Base-by-base conservation (phyloP, 1,140 invertebrate genomes). In the Rhysida immarginata region DNA sequence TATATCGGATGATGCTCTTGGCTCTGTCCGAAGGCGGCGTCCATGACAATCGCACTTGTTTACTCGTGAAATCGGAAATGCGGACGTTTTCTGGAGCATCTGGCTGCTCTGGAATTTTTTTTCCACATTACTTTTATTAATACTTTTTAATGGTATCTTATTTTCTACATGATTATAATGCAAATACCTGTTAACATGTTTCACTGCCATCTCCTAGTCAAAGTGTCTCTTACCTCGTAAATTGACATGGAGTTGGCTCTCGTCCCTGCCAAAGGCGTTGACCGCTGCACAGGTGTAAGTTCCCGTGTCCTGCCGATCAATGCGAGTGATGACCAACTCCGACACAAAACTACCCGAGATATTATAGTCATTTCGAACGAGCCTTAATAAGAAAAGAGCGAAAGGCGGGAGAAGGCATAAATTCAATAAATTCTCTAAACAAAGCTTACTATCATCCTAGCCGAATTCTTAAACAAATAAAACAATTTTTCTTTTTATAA, bases 191-290 rank as follows among this genome's bases (percentile, higher is more conserved):
- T n/a, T n/a, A n/a, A n/a, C n/a, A n/a, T n/a, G n/a, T n/a, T n/a
- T n/a, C n/a, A n/a, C n/a, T n/a, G n/a, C n/a, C n/a, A n/a, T n/a
- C n/a, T n/a, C n/a, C n/a, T n/a, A n/a, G n/a, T n/a, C n/a, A n/a
- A n/a, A n/a, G n/a, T n/a, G n/a, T n/a, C n/a, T n/a, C n/a, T n/a
- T n/a, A n/a, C n/a, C n/a, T n/a, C n/a, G n/a, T n/a, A n/a, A n/a
- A n/a, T n/a, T n/a, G n/a, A n/a, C n/a, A n/a, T n/a, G n/a, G n/a
- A n/a, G n/a, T n/a, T 85, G 91, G 16, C 91, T 91, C 63, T 95
- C 89, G 68, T 96, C 93, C 60, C 85, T 89, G 20, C 93, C 93
- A 69, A 95, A 93, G 18, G 87, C 83, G 72, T 97, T 97, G 1
- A 87, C 89, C 0, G 91, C 91, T 3, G 89, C 83, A 65, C 94